Percentiles rank a stretch among this genome's conserved stretches.
phyloP scores from a whole-genome alignment of 2,888 invertebrate genomes.

The Minunthozetes semirufus region DNA sequence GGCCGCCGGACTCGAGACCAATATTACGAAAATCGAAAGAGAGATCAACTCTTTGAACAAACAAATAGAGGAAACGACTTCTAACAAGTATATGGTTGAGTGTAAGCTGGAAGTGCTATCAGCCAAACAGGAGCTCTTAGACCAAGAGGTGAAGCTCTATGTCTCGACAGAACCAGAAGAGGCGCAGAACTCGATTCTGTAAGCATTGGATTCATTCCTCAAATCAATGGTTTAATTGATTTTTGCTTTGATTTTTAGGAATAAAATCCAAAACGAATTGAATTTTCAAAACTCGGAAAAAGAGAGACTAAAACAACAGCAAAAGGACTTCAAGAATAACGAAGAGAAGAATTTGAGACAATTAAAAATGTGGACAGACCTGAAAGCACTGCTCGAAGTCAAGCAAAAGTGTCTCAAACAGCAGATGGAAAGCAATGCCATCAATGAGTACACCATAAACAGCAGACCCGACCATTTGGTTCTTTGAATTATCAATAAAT shows the following conservation, averaged over 20 bases:
- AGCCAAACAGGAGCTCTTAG: constrained; percentile 40
- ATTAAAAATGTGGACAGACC: constrained; percentile 55
- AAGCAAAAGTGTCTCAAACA: constrained; percentile 44
- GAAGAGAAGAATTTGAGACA: constrained; percentile 53
- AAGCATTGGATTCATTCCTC: constrained; percentile 33
- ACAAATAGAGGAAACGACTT: constrained; percentile 29
- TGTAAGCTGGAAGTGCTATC: constrained; percentile 45
- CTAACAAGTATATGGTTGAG: constrained; percentile 41
- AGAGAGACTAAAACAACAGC: constrained; percentile 47
- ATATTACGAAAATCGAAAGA: constrained; percentile 54
- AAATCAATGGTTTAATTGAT: constrained; percentile 16
- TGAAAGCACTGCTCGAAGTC: constrained; percentile 50
- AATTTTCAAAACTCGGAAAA: constrained; percentile 49
- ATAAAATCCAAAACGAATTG: constrained; percentile 58
- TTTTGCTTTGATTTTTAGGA: constrained; percentile 53
- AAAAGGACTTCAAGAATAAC: constrained; percentile 53
- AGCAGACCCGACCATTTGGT: constrained; percentile 26
- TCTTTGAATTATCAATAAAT: not conserved
- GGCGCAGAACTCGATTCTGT: constrained; percentile 32
- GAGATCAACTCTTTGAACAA: constrained; percentile 45
- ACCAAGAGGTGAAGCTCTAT: constrained; percentile 23
- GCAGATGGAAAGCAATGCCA: constrained; percentile 19
- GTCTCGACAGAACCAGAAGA: constrained; percentile 10
- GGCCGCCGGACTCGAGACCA: constrained; percentile 55
- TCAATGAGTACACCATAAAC: constrained; percentile 25